Evolutionary conservation across 2,888 invertebrate species (phyloP).

Genomic region (Apodemia zela): DNA sequence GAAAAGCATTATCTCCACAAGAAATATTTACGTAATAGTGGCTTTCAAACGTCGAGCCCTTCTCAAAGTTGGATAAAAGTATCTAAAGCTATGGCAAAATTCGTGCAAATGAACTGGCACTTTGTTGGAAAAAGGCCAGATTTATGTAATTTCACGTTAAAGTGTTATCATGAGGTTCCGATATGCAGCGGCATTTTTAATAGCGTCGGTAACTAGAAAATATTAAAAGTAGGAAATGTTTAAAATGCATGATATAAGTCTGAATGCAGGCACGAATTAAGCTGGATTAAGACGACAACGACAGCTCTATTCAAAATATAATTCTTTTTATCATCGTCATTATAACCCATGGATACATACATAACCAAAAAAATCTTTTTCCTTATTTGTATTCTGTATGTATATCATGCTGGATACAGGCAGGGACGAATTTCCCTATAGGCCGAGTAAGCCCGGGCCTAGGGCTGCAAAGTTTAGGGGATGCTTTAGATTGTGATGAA

Average conservation of each 20-base stretch:
- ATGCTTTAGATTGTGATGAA: too few species aligned
- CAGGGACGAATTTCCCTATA: too few species aligned
- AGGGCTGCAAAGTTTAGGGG: too few species aligned
- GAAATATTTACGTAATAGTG: conserved; percentile 3
- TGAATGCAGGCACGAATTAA: too few species aligned
- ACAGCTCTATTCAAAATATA: too few species aligned
- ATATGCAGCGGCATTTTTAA: background rate
- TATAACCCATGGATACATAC: too few species aligned
- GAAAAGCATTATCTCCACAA: conserved; percentile 3
- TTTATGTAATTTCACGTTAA: background rate
- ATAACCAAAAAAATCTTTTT: too few species aligned
- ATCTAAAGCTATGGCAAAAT: background rate
- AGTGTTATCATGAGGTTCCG: background rate
- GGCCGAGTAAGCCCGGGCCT: too few species aligned
- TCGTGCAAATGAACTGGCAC: background rate
- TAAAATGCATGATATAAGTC: background rate
- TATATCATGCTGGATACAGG: too few species aligned
- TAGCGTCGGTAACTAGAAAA: background rate
- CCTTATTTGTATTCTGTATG: too few species aligned
- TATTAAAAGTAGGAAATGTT: background rate
- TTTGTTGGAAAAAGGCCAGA: background rate
- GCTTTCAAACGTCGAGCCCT: conserved; percentile 5
- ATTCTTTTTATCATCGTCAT: too few species aligned
- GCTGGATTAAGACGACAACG: too few species aligned
- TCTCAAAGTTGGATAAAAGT: conserved; percentile 10